Evolutionary conservation across 2,113 vertebrate species (phyloP).

Genomic region (Sialia sialis): DNA sequence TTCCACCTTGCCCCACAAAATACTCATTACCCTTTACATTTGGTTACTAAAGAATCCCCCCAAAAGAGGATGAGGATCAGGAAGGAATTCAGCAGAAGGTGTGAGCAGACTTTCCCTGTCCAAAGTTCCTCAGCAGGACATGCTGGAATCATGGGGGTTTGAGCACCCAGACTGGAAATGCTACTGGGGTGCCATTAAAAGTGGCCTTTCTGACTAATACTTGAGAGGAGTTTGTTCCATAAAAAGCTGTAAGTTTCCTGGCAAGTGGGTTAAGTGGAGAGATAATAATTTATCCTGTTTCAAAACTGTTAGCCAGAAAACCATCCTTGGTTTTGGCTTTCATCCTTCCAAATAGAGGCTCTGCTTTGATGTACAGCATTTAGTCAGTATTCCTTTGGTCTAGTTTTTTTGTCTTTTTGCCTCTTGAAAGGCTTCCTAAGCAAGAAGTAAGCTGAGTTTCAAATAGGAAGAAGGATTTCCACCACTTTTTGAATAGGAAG

Average conservation of each 20-base stretch:
- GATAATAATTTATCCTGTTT: not conserved
- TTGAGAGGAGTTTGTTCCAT: not conserved
- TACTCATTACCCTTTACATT: not conserved
- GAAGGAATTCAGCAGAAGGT: not conserved
- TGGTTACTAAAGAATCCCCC: not conserved
- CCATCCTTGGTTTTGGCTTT: not conserved
- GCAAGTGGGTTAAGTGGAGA: not conserved
- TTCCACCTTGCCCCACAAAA: not conserved
- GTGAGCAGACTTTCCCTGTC: accelerated
- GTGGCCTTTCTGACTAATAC: not conserved
- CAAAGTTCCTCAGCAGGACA: not conserved
- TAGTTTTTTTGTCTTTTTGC: not conserved
- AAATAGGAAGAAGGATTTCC: not conserved
- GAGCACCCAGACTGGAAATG: not conserved
- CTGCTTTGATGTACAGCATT: not conserved
- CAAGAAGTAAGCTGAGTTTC: not conserved
- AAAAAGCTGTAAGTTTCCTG: not conserved
- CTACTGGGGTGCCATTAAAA: not conserved
- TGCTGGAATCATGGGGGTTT: not conserved
- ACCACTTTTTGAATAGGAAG: not conserved
- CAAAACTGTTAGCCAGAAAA: not conserved
- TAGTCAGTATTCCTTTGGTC: not conserved
- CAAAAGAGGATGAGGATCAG: not conserved
- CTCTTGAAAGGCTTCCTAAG: not conserved
- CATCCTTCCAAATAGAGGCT: not conserved